phyloP scores from a whole-genome alignment of 2,888 invertebrate species.

The Molanna angustata region DNA sequence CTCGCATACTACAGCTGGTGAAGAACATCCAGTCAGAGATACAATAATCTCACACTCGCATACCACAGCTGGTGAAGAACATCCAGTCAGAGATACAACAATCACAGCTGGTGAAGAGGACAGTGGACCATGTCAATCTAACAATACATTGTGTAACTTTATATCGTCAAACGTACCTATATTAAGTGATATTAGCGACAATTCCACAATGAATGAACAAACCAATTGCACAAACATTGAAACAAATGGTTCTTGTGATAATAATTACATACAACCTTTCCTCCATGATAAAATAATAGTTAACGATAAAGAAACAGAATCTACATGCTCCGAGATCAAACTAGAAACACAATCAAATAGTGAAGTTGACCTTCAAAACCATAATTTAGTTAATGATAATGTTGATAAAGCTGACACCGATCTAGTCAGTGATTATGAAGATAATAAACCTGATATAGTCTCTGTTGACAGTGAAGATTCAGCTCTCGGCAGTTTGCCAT shows the following conservation, averaged over 20 bases:
- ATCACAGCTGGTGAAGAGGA: slow-evolving; percentile 12
- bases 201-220: slow-evolving; percentile 7
- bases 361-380: neutral
- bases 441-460: slow-evolving; percentile 53
- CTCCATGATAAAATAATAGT: slow-evolving; percentile 7
- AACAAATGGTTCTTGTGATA: slow-evolving; percentile 17
- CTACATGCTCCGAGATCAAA: slow-evolving; percentile 12
- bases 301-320: slow-evolving; percentile 13
- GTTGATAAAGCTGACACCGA: slow-evolving; percentile 37
- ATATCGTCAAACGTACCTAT: neutral
- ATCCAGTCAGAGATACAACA: slow-evolving; percentile 18
- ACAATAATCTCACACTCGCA: slow-evolving; percentile 8
- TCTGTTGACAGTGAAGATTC: slow-evolving; percentile 62
- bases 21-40: slow-evolving; percentile 22
- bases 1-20: slow-evolving; percentile 2
- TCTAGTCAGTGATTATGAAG: slow-evolving; percentile 53
- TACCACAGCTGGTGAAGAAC: slow-evolving; percentile 16
- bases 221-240: slow-evolving; percentile 16
- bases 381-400: slow-evolving; percentile 11
- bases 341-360: slow-evolving; percentile 26
- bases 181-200: slow-evolving; percentile 5
- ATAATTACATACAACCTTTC: slow-evolving; percentile 17
- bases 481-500: slow-evolving; percentile 59
- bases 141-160: neutral
- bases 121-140: neutral